Evolutionary conservation across 1,140 invertebrate species (phyloP).

Genomic region (Andrena cerasifolii): DNA sequence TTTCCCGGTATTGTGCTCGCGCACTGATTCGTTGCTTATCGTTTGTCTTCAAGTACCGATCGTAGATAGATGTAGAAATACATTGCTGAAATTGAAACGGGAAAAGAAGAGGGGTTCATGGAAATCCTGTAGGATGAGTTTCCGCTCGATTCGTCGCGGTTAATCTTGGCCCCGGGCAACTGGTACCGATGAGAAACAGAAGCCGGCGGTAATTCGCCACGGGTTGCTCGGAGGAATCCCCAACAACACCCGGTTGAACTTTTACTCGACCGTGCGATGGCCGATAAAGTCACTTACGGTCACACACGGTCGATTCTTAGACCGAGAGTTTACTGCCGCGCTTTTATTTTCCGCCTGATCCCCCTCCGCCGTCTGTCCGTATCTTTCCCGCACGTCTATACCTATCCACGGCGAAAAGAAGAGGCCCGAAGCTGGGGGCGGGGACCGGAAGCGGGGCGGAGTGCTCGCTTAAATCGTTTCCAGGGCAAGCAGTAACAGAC

Average conservation of each 20-base stretch:
- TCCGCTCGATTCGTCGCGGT: not conserved
- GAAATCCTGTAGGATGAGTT: not conserved
- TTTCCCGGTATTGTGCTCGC: not conserved
- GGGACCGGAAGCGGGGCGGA: not conserved
- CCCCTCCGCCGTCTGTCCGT: not conserved
- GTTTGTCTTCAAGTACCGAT: too few species aligned
- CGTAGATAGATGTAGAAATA: too few species aligned
- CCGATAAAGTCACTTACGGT: slow-evolving; percentile 9
- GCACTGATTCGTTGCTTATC: not conserved
- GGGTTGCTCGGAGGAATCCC: not conserved
- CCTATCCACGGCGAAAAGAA: too few species aligned
- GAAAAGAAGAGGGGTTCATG: too few species aligned
- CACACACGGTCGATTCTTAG: slow-evolving; percentile 3
- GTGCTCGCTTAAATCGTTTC: slow-evolving; percentile 33
- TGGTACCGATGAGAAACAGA: not conserved
- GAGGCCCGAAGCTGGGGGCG: too few species aligned
- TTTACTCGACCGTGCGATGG: not conserved
- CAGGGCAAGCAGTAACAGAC: slow-evolving; percentile 31
- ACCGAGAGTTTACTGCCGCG: not conserved
- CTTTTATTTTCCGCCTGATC: not conserved
- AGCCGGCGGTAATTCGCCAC: not conserved
- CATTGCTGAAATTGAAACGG: too few species aligned
- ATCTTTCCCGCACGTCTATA: too few species aligned
- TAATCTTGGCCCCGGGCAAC: not conserved
- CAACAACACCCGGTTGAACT: not conserved